phyloP scores from a whole-genome alignment of 2,888 invertebrate species.

The Lumbricus terrestris region DNA sequence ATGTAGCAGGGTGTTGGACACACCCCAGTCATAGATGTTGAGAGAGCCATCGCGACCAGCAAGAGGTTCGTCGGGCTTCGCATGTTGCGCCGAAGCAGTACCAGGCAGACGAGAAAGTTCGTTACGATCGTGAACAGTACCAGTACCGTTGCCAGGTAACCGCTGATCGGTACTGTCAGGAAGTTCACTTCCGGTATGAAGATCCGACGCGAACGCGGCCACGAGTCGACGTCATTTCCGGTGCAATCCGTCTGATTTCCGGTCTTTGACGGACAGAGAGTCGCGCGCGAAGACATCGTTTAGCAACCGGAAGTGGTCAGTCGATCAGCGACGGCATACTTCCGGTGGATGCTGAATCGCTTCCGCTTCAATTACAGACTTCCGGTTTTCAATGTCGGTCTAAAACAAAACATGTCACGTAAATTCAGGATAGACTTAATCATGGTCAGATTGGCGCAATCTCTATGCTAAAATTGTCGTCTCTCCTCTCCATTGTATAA shows the following conservation, averaged over 20 bases:
- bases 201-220: neutral
- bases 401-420: neutral
- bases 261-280: neutral
- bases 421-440: neutral
- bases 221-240: constrained; percentile 5
- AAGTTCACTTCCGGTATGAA: neutral
- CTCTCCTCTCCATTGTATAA: no score
- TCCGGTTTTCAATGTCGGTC: neutral
- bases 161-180: constrained; percentile 16
- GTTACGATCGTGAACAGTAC: constrained; percentile 82
- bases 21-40: constrained; percentile 81
- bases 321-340: neutral
- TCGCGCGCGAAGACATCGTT: neutral
- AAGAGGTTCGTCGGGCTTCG: constrained; percentile 85
- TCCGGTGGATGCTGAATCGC: neutral
- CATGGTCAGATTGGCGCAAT: neutral
- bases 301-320: neutral
- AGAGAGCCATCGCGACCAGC: constrained; percentile 88
- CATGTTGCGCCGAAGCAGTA: constrained; percentile 78
- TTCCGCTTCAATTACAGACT: neutral
- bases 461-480: neutral
- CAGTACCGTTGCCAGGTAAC: constrained; percentile 78
- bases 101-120: constrained; percentile 85
- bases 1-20: constrained; percentile 69
- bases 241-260: neutral